A percentile compares a stretch with the other conserved stretches of the same genome.
Conservation (phyloP, 2,797 vertebrate species). For the Erpetoichthys calabaricus region DNA sequence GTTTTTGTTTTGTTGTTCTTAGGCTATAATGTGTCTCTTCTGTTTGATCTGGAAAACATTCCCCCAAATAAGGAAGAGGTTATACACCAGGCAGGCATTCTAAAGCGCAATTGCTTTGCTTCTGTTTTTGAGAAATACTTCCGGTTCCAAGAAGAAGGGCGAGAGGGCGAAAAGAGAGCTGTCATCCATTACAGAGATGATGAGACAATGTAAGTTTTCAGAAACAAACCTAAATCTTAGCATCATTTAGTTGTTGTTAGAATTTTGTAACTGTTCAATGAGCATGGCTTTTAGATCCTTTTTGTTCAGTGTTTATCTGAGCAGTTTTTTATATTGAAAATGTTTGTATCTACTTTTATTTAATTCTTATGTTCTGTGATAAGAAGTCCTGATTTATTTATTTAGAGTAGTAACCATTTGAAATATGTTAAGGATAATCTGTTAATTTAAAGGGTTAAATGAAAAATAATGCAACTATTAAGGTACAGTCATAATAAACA, state of each 20-base stretch:
- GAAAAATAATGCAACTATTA: too few species aligned
- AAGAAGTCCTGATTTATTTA: too few species aligned
- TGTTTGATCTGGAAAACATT: slow-evolving; percentile 82
- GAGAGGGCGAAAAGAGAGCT: slow-evolving; percentile 82
- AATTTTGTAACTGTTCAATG: background rate
- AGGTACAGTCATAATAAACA: too few species aligned
- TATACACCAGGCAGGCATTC: slow-evolving; percentile 89
- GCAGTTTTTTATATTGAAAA: background rate
- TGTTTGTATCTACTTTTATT: background rate
- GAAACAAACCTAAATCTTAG: background rate
- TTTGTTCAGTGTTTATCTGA: background rate
- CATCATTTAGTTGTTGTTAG: too few species aligned
- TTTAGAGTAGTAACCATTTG: too few species aligned
- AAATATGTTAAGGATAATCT: too few species aligned
- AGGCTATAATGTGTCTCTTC: slow-evolving; percentile 96
- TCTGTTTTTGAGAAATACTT: slow-evolving; percentile 98
- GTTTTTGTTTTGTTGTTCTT: background rate
- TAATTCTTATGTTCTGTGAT: too few species aligned
- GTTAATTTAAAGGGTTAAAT: too few species aligned
- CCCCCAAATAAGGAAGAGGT: slow-evolving; percentile 76
- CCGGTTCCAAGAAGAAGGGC: slow-evolving; percentile 93
- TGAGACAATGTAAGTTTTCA: slow-evolving; percentile 78
- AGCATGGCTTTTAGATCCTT: background rate
- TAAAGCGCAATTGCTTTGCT: slow-evolving; percentile 96
- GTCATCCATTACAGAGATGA: slow-evolving; percentile 96